Conservation (phyloP, 2,888 invertebrate species). For the Chironomus riparius region DNA sequence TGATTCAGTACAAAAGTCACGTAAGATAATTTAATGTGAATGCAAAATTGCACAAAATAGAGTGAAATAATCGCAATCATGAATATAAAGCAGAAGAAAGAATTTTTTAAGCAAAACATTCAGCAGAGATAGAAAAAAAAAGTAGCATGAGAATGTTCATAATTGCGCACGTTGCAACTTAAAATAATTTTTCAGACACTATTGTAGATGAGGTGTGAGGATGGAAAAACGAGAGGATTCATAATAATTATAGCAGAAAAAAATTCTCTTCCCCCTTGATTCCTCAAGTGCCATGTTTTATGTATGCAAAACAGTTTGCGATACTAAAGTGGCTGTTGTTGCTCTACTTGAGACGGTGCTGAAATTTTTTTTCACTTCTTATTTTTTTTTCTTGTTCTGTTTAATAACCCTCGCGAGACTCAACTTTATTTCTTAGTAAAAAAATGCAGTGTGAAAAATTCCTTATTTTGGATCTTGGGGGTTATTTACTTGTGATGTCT, state of each 20-base stretch:
- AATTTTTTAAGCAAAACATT: background rate
- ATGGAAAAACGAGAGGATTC: background rate
- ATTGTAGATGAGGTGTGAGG: too few relatives aligned
- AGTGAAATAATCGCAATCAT: conserved; percentile 11
- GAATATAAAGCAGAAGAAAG: conserved; percentile 3
- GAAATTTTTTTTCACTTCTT: background rate
- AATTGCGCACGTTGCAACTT: conserved; percentile 27
- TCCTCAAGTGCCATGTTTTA: background rate
- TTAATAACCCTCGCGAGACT: conserved; percentile 17
- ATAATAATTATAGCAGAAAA: background rate
- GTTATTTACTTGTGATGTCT: too few relatives aligned
- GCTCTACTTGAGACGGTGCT: background rate
- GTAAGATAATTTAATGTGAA: background rate
- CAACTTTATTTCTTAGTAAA: background rate
- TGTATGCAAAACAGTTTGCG: background rate
- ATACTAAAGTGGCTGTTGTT: conserved; percentile 1
- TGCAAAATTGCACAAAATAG: background rate
- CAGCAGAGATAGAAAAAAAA: background rate
- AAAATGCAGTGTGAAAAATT: too few relatives aligned
- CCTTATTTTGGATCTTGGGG: too few relatives aligned
- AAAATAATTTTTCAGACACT: conserved; percentile 18
- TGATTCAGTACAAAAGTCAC: background rate
- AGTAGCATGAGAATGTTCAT: background rate
- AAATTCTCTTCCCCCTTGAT: too few relatives aligned
- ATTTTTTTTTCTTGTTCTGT: background rate